Conservation (phyloP, 2,113 vertebrate species). For the Cebidichthys violaceus region DNA sequence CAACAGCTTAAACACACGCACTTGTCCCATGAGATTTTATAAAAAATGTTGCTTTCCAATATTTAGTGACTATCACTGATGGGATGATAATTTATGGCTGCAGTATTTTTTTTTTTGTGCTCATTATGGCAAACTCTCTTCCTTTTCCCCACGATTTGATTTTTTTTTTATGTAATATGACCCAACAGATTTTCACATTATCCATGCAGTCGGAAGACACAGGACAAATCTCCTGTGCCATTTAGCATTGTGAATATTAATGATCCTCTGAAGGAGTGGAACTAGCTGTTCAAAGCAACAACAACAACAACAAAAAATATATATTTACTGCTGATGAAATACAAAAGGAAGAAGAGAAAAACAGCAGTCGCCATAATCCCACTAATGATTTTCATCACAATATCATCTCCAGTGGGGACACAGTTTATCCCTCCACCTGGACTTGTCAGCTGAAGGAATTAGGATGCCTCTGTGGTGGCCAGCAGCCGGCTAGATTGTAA, state of each 20-base stretch:
- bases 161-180: background rate
- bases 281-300: constrained; percentile 11
- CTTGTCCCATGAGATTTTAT: constrained; percentile 36
- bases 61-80: constrained; percentile 17
- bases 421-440: constrained; percentile 75
- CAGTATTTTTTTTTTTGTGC: background rate
- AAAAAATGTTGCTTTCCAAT: constrained; percentile 24
- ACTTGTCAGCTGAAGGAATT: constrained; percentile 74
- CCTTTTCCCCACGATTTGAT: background rate
- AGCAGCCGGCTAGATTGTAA: constrained; percentile 43
- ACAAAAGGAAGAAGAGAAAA: background rate
- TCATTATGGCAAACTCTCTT: constrained; percentile 3
- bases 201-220: background rate
- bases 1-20: constrained; percentile 31
- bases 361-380: background rate
- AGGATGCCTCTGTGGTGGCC: constrained; percentile 49
- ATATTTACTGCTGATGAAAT: constrained; percentile 2
- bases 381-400: constrained; percentile 46
- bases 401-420: constrained; percentile 52
- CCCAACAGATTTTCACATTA: background rate
- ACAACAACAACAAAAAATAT: no score
- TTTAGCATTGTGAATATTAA: constrained; percentile 1
- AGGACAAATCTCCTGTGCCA: background rate
- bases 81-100: background rate
- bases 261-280: background rate